Base-by-base conservation (phyloP, 1,140 invertebrate species). In the Hermetia illucens region DNA sequence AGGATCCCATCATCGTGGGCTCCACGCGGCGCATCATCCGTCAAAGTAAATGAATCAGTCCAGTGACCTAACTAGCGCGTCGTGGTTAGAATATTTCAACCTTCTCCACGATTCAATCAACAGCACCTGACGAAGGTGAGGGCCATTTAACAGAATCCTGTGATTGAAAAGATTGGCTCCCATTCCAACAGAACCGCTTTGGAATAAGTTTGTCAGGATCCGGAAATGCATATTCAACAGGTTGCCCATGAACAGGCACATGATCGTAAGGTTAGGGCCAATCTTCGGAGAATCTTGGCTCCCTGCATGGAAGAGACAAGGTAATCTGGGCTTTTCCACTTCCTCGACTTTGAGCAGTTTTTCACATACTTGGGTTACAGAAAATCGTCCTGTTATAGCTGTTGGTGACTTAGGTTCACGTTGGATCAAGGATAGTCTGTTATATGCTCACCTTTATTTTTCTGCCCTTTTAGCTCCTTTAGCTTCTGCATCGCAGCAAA, bases 381-480 rank as follows among this genome's bases (percentile, higher is more conserved):
- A 60, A 36, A 61, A 61, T 21, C 58, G 44, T 3, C 58, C 58
- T 3, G 57, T 61, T 25, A 58, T 57, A 13, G 50, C 43, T 12
- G 61, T 64, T 3, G 66, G 67, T 0, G 68, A 69, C 32, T 61
- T 68, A 0, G 56, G 50, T 17, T 67, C 66, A 5, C 59, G 55
- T 2, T 55, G 51, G 5, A 58, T 46, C 18, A 53, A 54, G 4
- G 56, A 55, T 0, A 60, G 42, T 2, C 55, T 57, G n/a, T n/a
- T n/a, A n/a, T n/a, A n/a, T n/a, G n/a, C n/a, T 88, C 74, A 65
- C 86, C 89, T 63, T 90, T 92, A 55, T 85, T 65, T 60, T 88
- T 89, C 4, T 61, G 61, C 13, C 79, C 78, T 63, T 86, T 90
- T 5, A 84, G 55, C 41, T 79, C 64, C 55, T 78, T 84, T 4